Conservation (phyloP, 1,140 invertebrate genomes). For the Lethocerus indicus region DNA sequence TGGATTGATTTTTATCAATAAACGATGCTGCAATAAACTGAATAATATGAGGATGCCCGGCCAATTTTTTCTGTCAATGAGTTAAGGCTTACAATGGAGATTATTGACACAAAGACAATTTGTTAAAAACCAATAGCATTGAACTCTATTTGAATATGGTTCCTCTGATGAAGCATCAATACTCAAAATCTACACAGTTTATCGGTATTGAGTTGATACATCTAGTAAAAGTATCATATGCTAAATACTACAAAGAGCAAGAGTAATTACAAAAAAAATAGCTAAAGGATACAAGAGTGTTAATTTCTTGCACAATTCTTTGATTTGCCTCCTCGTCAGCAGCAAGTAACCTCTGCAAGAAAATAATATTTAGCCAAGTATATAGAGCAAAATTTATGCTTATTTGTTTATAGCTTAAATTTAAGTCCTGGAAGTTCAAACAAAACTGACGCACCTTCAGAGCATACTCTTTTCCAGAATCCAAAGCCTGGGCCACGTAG, state of each 20-base stretch:
- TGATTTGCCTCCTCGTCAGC: constrained; percentile 60
- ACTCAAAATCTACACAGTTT: not conserved
- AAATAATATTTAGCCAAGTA: constrained; percentile 3
- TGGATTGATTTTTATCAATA: constrained; percentile 46
- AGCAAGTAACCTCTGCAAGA: constrained; percentile 47
- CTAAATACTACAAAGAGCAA: not conserved
- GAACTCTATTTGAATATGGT: not conserved
- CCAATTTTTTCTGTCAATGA: constrained; percentile 39
- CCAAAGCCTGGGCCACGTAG: constrained; percentile 78
- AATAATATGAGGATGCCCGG: constrained; percentile 64
- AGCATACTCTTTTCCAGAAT: constrained; percentile 75
- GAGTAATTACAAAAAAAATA: not conserved
- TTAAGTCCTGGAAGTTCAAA: constrained; percentile 6
- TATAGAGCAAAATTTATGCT: not conserved
- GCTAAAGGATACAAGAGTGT: constrained; percentile 30
- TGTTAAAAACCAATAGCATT: too few species aligned
- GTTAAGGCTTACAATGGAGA: too few species aligned
- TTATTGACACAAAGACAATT: too few species aligned
- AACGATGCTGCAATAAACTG: constrained; percentile 58
- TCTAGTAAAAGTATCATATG: too few species aligned
- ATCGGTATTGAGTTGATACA: too few species aligned
- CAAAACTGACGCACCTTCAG: constrained; percentile 41
- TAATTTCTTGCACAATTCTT: constrained; percentile 61
- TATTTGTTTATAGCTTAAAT: not conserved
- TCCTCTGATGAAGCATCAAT: not conserved